Evolutionary conservation across 2,888 invertebrate species (phyloP), one percentile per base, ranked within the genome.

Genomic region (Phoenoteleia sp.): DNA sequence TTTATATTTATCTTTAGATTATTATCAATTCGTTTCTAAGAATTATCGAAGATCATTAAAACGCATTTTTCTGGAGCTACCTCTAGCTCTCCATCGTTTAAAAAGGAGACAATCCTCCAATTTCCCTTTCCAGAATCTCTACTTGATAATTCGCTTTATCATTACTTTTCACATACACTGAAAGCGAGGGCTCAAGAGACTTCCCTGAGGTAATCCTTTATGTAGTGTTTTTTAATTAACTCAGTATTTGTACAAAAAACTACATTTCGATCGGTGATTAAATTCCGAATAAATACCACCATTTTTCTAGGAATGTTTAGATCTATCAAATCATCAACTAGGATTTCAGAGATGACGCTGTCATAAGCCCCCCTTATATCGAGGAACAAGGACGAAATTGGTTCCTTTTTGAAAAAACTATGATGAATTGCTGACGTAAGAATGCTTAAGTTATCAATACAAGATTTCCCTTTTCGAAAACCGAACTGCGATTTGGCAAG

Each of bases 291-390:
- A 36, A 86, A 86, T 0, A 2, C 3, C 5, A 81, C 29, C 2
- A 71, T 54, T 19, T 56, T 66, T 6, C 36, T 71, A 0, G 82
- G 77, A 0, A 82, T 0, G 1, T 33, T 39, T 9, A 82, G 17
- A 0, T 79, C 19, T 2, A 56, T 33, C 0, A 87, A 52, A 17
- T 84, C 87, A 15, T 79, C n/a, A 2, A 80, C 47, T 1, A 83
- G 19, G 6, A 83, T 52, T 3, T 74, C 54, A 0, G 84, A 69
- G 4, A 84, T 33, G 0, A 85, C 80, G n/a, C 74, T 82, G 3
- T 85, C 81, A 67, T 77, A 84, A 1, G 85, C 81, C 0, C 72
- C 74, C 33, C 66, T 75, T 1, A 84, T 67, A 39, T 84, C 81
- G 0, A 84, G 15, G 15, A 84, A 81, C 0, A 72, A 11, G 0